Conservation (phyloP, 2,113 vertebrate genomes). For the Rhombomys opimus region DNA sequence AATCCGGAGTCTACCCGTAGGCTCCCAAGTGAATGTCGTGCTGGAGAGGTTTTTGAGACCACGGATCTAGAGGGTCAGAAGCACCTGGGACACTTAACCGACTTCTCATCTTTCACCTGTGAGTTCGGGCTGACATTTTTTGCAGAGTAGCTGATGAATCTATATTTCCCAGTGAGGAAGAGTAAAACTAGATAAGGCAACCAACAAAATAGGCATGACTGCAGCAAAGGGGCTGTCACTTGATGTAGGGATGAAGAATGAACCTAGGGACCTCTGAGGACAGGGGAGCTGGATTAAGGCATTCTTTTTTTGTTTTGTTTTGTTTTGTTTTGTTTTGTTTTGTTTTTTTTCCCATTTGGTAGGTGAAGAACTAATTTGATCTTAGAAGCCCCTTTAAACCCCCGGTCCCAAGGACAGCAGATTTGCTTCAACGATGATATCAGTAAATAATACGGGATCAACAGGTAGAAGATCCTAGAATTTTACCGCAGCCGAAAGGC, state of each 20-base stretch:
- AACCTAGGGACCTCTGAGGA: neutral
- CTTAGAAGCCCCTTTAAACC: neutral
- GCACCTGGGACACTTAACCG: neutral
- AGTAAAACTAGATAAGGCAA: neutral
- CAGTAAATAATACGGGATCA: neutral
- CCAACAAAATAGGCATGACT: neutral
- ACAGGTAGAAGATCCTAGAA: neutral
- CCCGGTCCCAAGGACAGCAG: neutral
- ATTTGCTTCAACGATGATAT: neutral
- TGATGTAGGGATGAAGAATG: neutral
- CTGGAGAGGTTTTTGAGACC: neutral
- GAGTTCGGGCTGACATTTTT: neutral
- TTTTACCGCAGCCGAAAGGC: neutral
- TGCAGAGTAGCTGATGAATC: neutral
- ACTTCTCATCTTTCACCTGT: neutral
- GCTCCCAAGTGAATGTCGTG: neutral
- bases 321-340: too few relatives aligned
- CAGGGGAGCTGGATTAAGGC: neutral
- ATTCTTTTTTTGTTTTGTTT: too few relatives aligned
- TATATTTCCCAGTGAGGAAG: neutral
- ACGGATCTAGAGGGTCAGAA: neutral
- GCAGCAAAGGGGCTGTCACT: neutral
- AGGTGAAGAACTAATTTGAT: neutral
- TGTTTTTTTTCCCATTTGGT: too few relatives aligned
- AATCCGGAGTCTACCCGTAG: neutral